Conservation (phyloP, 2,888 invertebrate species). For the Drosophila antonietae region DNA sequence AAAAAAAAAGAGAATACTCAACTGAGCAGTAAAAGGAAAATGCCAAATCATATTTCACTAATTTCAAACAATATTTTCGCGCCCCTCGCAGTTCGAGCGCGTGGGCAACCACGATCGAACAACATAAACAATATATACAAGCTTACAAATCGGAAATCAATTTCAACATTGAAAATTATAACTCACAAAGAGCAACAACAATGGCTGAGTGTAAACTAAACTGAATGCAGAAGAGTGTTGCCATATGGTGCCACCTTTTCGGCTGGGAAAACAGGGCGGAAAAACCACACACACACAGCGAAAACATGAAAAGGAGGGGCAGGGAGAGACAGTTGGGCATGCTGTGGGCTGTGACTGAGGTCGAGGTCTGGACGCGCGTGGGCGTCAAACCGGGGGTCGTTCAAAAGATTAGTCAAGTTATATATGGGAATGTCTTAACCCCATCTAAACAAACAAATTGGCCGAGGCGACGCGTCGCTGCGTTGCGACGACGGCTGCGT, state of each 20-base stretch:
- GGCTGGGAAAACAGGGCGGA: conserved; percentile 49
- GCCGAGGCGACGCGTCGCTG: conserved; percentile 22
- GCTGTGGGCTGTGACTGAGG: conserved; percentile 38
- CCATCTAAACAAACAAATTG: conserved; percentile 79
- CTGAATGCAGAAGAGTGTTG: conserved; percentile 52
- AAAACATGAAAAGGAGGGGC: neutral
- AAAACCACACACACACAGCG: conserved; percentile 48
- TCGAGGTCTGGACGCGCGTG: conserved; percentile 60
- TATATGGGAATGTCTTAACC: conserved; percentile 77
- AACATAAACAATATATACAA: conserved; percentile 37
- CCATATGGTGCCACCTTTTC: conserved; percentile 77
- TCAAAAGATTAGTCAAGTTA: conserved; percentile 65
- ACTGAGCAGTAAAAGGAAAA: conserved; percentile 29
- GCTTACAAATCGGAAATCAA: conserved; percentile 71
- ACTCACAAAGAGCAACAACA: conserved; percentile 45
- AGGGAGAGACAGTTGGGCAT: neutral
- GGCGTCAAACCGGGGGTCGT: conserved; percentile 49
- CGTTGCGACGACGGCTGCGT: conserved; percentile 52
- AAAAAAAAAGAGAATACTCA: neutral
- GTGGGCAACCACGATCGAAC: conserved; percentile 61
- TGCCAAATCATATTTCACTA: conserved; percentile 70
- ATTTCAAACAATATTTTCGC: conserved; percentile 50
- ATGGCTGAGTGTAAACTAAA: conserved; percentile 44
- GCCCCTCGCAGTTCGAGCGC: conserved; percentile 35
- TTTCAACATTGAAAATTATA: conserved; percentile 70